phyloP scores from a whole-genome alignment of 2,797 vertebrate genomes.

The Agapornis canus region DNA sequence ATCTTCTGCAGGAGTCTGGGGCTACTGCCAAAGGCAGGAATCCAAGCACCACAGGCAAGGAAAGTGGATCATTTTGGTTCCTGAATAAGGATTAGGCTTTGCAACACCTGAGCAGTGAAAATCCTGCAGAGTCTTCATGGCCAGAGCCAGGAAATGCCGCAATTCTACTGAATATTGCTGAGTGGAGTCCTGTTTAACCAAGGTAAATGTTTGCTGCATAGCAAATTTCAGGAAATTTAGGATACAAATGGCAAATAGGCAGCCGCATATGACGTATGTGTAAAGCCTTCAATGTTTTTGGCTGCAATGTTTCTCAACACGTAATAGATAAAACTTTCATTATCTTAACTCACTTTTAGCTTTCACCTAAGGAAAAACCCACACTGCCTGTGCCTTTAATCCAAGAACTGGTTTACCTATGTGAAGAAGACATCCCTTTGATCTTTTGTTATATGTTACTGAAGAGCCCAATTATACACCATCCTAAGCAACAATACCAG shows the following conservation, averaged over 20 bases:
- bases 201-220: constrained; percentile 47
- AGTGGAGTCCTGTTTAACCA: constrained; percentile 46
- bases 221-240: constrained; percentile 49
- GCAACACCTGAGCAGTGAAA: constrained; percentile 79
- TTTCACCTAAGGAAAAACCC: constrained; percentile 32
- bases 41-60: constrained; percentile 74
- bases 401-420: constrained; percentile 23
- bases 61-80: constrained; percentile 74
- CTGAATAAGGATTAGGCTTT: constrained; percentile 67
- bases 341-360: neutral
- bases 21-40: constrained; percentile 77
- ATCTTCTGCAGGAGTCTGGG: constrained; percentile 77
- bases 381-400: neutral
- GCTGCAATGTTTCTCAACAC: neutral
- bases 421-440: constrained; percentile 34
- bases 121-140: constrained; percentile 56
- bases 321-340: constrained; percentile 2
- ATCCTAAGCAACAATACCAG: neutral
- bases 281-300: neutral
- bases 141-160: constrained; percentile 52
- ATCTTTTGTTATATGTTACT: constrained; percentile 56
- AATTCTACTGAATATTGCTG: constrained; percentile 44
- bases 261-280: neutral
- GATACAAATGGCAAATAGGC: constrained; percentile 22
- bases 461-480: constrained; percentile 42